Evolutionary conservation across 2,888 invertebrate genomes (phyloP).

Genomic region (Leptinotarsa haldemani): DNA sequence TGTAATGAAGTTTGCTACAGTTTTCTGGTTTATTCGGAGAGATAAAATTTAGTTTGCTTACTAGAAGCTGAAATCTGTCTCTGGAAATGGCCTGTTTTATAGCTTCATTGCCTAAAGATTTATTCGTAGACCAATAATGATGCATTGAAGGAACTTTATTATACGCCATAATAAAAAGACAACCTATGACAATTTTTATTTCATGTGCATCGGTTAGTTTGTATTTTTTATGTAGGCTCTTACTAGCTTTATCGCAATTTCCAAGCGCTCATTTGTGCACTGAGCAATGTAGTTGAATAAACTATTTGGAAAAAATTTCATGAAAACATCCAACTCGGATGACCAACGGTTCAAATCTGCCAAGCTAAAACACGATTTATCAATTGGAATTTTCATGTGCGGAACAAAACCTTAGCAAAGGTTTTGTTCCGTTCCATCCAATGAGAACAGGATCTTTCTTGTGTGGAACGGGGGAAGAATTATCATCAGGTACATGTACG

Average conservation of each 20-base stretch:
- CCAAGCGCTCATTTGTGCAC: too few relatives aligned
- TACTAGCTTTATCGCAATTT: too few relatives aligned
- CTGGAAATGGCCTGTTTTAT: too few relatives aligned
- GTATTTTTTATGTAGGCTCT: not conserved
- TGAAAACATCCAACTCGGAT: not conserved
- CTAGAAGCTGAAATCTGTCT: too few relatives aligned
- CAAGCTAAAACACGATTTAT: too few relatives aligned
- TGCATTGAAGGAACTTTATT: conserved; percentile 23
- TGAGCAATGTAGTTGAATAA: too few relatives aligned
- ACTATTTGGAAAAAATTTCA: not conserved
- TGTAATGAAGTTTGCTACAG: too few relatives aligned
- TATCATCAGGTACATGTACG: not conserved
- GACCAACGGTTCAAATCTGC: not conserved
- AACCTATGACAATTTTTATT: conserved; percentile 23
- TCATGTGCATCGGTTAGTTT: conserved; percentile 11
- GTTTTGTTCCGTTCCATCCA: too few relatives aligned
- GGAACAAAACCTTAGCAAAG: not conserved
- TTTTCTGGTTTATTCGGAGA: too few relatives aligned
- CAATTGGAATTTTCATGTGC: not conserved
- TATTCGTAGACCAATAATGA: not conserved
- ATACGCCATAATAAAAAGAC: conserved; percentile 4
- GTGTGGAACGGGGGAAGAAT: not conserved
- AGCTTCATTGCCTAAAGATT: too few relatives aligned
- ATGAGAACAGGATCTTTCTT: not conserved
- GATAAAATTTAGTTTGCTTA: too few relatives aligned